phyloP scores from a whole-genome alignment of 2,888 invertebrate genomes.

The Perdita meconis region DNA sequence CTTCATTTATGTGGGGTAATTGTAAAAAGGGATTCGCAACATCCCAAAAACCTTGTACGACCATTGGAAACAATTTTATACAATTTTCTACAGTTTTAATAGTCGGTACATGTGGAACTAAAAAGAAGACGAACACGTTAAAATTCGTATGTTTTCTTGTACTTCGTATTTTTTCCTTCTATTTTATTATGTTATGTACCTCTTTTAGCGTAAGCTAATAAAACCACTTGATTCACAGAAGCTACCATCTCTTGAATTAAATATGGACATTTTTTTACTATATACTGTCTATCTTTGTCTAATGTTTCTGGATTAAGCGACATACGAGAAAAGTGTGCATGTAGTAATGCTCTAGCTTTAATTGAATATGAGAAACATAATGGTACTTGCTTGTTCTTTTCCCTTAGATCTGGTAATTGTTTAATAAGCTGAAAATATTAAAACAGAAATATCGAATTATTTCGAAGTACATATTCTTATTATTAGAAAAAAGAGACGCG shows the following conservation, averaged over 20 bases:
- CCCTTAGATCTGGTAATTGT: conserved; percentile 95
- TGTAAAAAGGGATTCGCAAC: conserved; percentile 97
- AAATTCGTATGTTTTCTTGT: background rate
- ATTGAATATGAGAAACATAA: conserved; percentile 96
- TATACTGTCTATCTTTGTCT: conserved; percentile 93
- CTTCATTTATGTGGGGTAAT: conserved; percentile 96
- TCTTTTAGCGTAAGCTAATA: conserved; percentile 95
- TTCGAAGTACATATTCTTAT: background rate
- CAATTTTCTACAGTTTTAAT: conserved; percentile 98
- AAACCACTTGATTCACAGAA: conserved; percentile 96
- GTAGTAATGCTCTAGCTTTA: conserved; percentile 96
- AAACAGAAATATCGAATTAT: conserved; percentile 16
- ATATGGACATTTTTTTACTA: conserved; percentile 96
- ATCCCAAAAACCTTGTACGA: conserved; percentile 98
- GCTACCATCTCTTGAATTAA: conserved; percentile 99
- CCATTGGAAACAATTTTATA: conserved; percentile 98
- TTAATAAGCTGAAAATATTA: conserved; percentile 90
- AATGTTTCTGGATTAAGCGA: conserved; percentile 90
- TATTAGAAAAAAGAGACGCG: too few species aligned
- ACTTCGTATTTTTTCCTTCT: background rate
- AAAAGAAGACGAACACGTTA: conserved; percentile 37
- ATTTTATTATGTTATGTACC: conserved; percentile 87
- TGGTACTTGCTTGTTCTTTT: conserved; percentile 98
- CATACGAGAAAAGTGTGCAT: conserved; percentile 96
- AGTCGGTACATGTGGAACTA: conserved; percentile 92